Evolutionary conservation across 2,797 vertebrate genomes (phyloP), one percentile per base, ranked within the genome.

Genomic region (Lepidocolaptes lacrymiger): DNA sequence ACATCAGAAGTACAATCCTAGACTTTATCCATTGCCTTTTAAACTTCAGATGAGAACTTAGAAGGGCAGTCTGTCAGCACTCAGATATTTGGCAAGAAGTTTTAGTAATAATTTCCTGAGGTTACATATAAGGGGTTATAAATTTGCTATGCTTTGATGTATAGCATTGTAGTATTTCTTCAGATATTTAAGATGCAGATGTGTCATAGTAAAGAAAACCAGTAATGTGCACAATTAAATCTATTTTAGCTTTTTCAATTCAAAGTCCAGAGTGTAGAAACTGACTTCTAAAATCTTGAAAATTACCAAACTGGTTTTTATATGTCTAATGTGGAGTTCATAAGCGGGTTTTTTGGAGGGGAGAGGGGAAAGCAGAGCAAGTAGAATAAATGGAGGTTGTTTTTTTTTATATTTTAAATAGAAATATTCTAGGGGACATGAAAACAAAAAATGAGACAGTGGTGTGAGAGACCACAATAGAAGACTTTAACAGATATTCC

Each of bases 101-200:
- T 88, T 78, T 93, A 93, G 72, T 80, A 88, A 88, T 95, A 56
- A 68, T 95, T 95, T 96, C 96, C 93, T 96, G 89, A 93, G 85
- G 82, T 91, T 94, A 81, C 41, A 68, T 95, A 89, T 92, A 93
- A 89, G 85, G 92, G 75, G 76, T 86, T 92, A 72, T 94, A 95
- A 94, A 97, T 95, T 83, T 88, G 76, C 85, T 86, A 27, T 74
- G 87, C 95, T 95, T 97, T 95, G 93, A 95, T 93, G 93, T 86
- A 68, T 81, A 75, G 62, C 49, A 77, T 91, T 92, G 69, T 94
- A 81, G 44, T 89, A 6, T 91, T 85, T 87, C 89, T 95, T 80
- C 54, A 80, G 85, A 91, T 95, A 94, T 72, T 88, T 75, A 92
- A 92, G 79, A 72, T 68, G 61, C 82, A 88, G 73, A 61, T 34